Percentiles rank a stretch among this genome's conserved stretches.
Conservation (phyloP, 2,113 vertebrate species). For the Lepus americanus region DNA sequence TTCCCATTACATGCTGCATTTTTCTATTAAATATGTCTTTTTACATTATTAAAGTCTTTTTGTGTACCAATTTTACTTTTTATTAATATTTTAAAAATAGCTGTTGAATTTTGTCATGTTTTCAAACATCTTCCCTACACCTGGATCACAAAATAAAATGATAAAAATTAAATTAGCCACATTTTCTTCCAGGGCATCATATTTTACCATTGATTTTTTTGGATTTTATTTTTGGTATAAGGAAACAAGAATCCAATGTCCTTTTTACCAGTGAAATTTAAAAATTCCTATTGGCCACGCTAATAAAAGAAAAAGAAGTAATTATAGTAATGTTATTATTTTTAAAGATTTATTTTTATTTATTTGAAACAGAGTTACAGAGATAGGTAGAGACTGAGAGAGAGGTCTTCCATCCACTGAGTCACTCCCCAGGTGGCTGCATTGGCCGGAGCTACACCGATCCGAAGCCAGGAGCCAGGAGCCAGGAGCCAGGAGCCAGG, state of each 20-base stretch:
- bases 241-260: background rate
- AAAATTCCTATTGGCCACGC: conserved; percentile 21
- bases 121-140: background rate
- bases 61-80: background rate
- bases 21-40: conserved; percentile 39
- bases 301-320: conserved; percentile 52
- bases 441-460: no score
- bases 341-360: no score
- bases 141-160: conserved; percentile 47
- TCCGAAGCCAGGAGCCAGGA: no score
- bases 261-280: conserved; percentile 16
- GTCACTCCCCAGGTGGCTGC: no score
- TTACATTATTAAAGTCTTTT: conserved; percentile 7
- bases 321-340: conserved; percentile 41
- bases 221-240: conserved; percentile 45
- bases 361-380: no score
- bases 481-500: no score
- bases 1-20: conserved; percentile 37
- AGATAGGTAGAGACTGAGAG: no score
- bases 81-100: conserved; percentile 9
- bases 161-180: background rate
- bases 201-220: conserved; percentile 10
- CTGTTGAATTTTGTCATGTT: conserved; percentile 3
- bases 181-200: conserved; percentile 20
- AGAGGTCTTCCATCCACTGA: no score